These are phyloP conservation scores for Lerema accius DNA, from an alignment of 1,140 invertebrate genomes.

Conservation along the genomic window DNA sequence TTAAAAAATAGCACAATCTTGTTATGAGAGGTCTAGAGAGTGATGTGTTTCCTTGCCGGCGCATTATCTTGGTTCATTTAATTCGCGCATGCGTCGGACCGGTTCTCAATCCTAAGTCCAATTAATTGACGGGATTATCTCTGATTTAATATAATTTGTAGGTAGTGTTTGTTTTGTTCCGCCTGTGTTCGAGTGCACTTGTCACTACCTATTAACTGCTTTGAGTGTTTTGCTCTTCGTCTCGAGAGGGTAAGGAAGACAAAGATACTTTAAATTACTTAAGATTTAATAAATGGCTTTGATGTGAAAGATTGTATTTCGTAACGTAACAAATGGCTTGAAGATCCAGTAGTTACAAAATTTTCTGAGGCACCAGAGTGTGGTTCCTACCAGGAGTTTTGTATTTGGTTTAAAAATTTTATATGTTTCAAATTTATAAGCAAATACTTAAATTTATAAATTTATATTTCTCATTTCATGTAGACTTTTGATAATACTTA, in stretches of 20 bases:
- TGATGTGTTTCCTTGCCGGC: conserved; percentile 59
- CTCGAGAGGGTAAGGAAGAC: background rate
- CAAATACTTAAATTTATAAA: no score
- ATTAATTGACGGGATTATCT: conserved; percentile 82
- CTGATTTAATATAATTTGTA: conserved; percentile 81
- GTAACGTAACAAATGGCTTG: no score
- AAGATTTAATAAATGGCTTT: no score
- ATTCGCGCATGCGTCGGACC: conserved; percentile 73
- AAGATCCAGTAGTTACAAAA: no score
- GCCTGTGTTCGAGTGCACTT: conserved; percentile 46
- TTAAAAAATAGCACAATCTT: conserved; percentile 45
- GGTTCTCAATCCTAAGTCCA: conserved; percentile 77
- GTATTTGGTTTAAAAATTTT: no score
- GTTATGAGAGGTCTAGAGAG: conserved; percentile 51
- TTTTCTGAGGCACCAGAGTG: no score
- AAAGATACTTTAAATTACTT: no score
- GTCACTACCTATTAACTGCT: conserved; percentile 51
- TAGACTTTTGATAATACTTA: no score
- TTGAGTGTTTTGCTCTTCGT: conserved; percentile 18
- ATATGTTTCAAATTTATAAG: no score
- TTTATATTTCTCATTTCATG: no score
- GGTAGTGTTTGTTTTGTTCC: conserved; percentile 74
- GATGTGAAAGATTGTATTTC: no score
- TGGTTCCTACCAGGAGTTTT: no score
- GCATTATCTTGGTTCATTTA: conserved; percentile 64